Evolutionary conservation across 2,113 vertebrate genomes (phyloP), one percentile per base, ranked within the genome.

Genomic region (Lampris megalopsis): DNA sequence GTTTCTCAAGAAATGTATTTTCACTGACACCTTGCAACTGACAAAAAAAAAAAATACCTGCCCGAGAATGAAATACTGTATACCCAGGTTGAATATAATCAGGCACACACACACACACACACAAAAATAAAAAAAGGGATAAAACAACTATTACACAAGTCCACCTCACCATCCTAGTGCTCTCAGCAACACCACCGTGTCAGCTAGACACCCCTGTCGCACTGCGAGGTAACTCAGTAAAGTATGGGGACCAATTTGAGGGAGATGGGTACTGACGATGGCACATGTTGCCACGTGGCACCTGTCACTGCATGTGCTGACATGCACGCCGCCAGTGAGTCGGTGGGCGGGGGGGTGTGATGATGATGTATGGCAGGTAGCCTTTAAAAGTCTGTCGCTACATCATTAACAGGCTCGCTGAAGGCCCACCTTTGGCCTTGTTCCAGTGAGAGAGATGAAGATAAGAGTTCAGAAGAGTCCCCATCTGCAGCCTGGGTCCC

Each of bases 361-460:
- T 68, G 50, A 60, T 60, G 76, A 75, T 63, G 80, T 78, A 77
- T 86, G 77, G 79, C 75, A 86, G 86, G 84, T 85, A 85, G 84
- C 75, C 82, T 89, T 86, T 85, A 83, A 90, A 87, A 90, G 73
- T 88, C 76, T 68, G 67, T 75, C 78, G 75, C 84, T 61, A 86
- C 85, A 89, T 92, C 92, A 91, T 92, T 90, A 88, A 86, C 74
- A 42, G 54, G 74, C 67, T 60, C 24, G 82, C 87, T 86, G 78
- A 89, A 91, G 87, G 87, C 83, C 85, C 36, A 64, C 49, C 78
- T 79, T 73, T 92, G 90, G 89, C 83, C 37, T 1, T 71, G 68
- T 73, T 92, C 87, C 83, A 90, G 74, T 62, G 58, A 47, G 36
- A 58, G 53, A 72, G 67, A 68, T 64, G 38, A 10, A 62, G 72